Evolutionary conservation across 2,113 vertebrate genomes (phyloP).

Genomic region (Cololabis saira): DNA sequence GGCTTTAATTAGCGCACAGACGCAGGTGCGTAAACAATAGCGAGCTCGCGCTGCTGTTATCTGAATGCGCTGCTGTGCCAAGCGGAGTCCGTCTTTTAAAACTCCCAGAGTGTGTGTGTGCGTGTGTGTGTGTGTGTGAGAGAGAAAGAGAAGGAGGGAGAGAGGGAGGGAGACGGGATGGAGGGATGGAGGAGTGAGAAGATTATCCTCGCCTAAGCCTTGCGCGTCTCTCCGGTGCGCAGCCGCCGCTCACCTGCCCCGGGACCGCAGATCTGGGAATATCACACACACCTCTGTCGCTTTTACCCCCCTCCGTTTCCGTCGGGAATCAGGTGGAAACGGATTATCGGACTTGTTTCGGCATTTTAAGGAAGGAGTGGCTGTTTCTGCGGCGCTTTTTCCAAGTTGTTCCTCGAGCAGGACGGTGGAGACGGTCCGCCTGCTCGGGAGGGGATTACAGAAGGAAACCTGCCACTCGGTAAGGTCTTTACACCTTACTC

Average conservation of each 20-base stretch:
- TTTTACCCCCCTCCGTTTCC: background rate
- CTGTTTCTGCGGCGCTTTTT: conserved; percentile 21
- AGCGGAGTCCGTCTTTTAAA: conserved; percentile 5
- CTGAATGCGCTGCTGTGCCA: background rate
- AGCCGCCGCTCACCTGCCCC: conserved; percentile 51
- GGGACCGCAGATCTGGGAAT: conserved; percentile 7
- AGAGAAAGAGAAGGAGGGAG: conserved; percentile 7
- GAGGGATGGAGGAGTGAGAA: conserved; percentile 14
- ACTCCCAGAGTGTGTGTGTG: conserved; percentile 11
- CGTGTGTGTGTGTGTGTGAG: background rate
- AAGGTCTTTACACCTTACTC: conserved; percentile 45
- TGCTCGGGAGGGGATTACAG: conserved; percentile 60
- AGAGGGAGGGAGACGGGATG: no score
- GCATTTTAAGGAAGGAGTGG: conserved; percentile 23
- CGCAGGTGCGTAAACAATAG: conserved; percentile 44
- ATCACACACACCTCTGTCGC: background rate
- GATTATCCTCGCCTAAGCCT: conserved; percentile 53
- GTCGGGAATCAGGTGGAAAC: background rate
- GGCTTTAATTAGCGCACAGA: background rate
- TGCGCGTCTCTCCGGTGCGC: conserved; percentile 22
- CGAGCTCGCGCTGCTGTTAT: background rate
- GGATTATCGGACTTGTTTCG: conserved; percentile 47
- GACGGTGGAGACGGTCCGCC: conserved; percentile 35
- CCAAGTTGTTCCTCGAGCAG: conserved; percentile 50
- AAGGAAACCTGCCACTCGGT: conserved; percentile 47